Evolutionary conservation across 2,888 invertebrate genomes (phyloP).

Genomic region (Cacoxenus indagator): DNA sequence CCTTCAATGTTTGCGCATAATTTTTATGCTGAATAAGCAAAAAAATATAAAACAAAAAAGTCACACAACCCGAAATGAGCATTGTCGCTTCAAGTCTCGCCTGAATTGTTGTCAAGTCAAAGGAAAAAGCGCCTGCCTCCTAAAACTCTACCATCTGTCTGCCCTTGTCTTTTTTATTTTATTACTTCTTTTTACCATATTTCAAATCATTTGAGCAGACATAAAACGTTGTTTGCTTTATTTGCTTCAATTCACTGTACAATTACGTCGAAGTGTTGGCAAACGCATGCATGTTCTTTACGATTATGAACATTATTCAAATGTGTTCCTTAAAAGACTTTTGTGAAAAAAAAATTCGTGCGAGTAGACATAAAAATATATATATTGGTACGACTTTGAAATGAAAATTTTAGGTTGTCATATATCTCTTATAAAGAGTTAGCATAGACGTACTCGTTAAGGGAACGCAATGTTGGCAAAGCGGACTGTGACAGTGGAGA

Average conservation of each 20-base stretch:
- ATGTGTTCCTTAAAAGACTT: no score
- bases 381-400: no score
- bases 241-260: neutral
- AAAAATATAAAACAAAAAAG: neutral
- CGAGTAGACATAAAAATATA: no score
- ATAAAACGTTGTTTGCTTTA: neutral
- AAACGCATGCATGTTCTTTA: neutral
- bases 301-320: neutral
- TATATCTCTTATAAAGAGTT: no score
- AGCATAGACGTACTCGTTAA: no score
- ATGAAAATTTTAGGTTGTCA: no score
- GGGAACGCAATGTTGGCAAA: no score
- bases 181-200: neutral
- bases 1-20: conserved; percentile 57
- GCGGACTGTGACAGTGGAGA: no score
- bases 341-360: no score
- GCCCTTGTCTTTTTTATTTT: neutral
- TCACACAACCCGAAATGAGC: neutral
- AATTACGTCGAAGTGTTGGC: neutral
- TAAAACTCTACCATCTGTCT: no score
- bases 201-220: neutral
- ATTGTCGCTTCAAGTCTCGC: no score
- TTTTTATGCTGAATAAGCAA: conserved; percentile 58
- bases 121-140: no score
- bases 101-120: neutral